Evolutionary conservation across 2,113 vertebrate species (phyloP), one percentile per base, ranked within the genome.

Genomic region (Gopherus evgoodei): DNA sequence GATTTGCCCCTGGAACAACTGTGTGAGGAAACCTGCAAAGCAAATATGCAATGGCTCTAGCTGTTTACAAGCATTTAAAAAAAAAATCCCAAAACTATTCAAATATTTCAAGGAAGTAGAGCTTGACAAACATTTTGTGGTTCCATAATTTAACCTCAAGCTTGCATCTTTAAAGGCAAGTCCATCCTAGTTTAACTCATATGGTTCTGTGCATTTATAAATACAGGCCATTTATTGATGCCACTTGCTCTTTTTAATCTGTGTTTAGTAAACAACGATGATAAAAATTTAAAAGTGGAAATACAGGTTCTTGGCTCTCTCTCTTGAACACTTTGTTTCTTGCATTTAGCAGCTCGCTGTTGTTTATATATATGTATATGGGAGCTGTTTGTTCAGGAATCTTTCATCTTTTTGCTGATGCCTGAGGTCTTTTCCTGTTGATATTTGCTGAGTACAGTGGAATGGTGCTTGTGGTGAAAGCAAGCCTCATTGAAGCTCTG

Each of bases 381-480:
- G 35, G 72, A 94, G 31, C 72, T 93, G 47, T 91, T 96, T 82
- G 24, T 65, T 93, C 69, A 93, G 85, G 83, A 95, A 57, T 62
- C 75, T 96, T 97, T 93, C 72, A 86, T 96, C 85, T n/a, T 72
- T 94, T 94, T 81, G 50, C 72, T 89, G 83, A 35, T 95, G 79
- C 93, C 81, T 8, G 29, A 79, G 16, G 52, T 92, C 90, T 38
- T 29, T 94, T 96, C 83, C 95, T 96, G 88, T 96, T 96, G 57
- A 4, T 95, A 94, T 95, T 97, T 96, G 95, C 96, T 86, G 90
- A 97, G 83, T 52, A 86, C 16, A 27, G 87, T 16, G 25, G 95
- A 97, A 96, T 59, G 53, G 84, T 91, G 89, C 89, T 44, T 88
- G 84, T 93, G 83, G 83, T 84, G 80, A 91, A 50, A 96, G 75